phyloP scores from a whole-genome alignment of 2,888 invertebrate species.

The Stenolophus ochropezus region DNA sequence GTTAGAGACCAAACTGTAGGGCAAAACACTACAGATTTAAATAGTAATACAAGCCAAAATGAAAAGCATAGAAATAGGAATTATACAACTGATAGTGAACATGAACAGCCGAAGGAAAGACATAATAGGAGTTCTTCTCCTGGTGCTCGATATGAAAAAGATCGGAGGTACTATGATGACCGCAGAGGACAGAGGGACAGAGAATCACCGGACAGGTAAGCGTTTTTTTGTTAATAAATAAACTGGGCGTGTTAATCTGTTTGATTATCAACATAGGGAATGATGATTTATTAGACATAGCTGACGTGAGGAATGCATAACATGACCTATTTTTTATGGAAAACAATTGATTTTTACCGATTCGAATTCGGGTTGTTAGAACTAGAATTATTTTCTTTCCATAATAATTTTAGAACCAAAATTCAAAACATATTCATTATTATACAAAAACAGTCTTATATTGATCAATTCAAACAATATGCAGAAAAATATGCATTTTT shows the following conservation, averaged over 20 bases:
- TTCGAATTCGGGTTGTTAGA: no score
- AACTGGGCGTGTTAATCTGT: neutral
- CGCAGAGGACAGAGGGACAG: constrained; percentile 66
- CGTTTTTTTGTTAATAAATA: neutral
- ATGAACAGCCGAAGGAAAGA: constrained; percentile 66
- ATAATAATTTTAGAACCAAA: no score
- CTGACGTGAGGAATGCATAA: no score
- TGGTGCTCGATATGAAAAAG: constrained; percentile 63
- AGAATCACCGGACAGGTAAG: constrained; percentile 67
- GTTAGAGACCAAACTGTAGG: constrained; percentile 71
- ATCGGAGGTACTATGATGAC: constrained; percentile 65
- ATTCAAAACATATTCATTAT: no score
- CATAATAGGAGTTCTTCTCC: constrained; percentile 62
- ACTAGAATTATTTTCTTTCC: no score
- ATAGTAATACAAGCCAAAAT: constrained; percentile 54
- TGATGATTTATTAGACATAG: no score
- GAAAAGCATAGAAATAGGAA: constrained; percentile 66
- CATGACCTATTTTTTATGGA: no score
- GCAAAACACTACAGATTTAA: constrained; percentile 67
- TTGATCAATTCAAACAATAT: no score
- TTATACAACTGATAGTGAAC: constrained; percentile 70
- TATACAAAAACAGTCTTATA: no score
- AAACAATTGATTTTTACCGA: no score
- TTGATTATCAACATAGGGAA: no score
- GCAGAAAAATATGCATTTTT: no score